phyloP scores from a whole-genome alignment of 2,797 vertebrate genomes.

The Myioborus miniatus region DNA sequence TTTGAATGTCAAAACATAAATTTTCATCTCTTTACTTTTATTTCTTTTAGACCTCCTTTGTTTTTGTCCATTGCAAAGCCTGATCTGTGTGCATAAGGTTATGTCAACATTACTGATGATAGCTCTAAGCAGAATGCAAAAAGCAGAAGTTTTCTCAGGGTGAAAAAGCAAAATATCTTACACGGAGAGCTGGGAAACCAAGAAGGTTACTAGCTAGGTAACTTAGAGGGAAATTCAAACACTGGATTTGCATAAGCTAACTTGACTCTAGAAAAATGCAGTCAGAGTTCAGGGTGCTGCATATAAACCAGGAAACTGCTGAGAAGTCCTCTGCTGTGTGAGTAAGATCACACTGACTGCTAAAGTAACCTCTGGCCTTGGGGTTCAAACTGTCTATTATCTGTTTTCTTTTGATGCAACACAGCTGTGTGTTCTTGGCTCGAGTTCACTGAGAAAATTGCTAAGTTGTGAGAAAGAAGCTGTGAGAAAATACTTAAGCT shows the following conservation, averaged over 20 bases:
- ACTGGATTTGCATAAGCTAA: background rate
- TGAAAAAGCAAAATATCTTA: background rate
- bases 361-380: constrained; percentile 1
- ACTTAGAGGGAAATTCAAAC: background rate
- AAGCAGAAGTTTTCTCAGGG: background rate
- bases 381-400: background rate
- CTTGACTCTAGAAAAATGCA: background rate
- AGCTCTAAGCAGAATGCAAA: background rate
- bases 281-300: background rate
- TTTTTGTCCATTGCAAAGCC: background rate
- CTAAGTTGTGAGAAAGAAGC: constrained; percentile 4
- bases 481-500: constrained; percentile 31
- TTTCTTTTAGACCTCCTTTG: background rate
- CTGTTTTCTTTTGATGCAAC: background rate
- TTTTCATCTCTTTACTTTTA: background rate
- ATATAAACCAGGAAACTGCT: background rate
- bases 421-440: constrained; percentile 43
- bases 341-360: background rate
- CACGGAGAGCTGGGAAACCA: background rate
- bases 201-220: background rate
- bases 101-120: background rate
- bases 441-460: background rate
- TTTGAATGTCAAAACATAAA: background rate
- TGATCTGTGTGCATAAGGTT: background rate
- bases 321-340: background rate